Evolutionary conservation across 2,113 vertebrate genomes (phyloP).

Genomic region (Apodemus sylvaticus): DNA sequence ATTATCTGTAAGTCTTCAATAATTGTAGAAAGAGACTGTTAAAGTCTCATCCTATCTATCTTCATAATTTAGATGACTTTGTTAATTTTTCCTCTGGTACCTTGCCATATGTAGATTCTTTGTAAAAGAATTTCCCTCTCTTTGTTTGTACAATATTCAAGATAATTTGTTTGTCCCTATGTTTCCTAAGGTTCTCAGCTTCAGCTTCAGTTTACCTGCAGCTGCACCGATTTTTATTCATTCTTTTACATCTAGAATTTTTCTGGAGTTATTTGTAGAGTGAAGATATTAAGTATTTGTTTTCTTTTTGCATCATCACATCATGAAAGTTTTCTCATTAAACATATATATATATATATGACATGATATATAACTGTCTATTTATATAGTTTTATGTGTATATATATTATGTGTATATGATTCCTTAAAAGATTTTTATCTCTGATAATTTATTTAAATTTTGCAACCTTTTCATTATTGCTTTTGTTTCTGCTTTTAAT

Average conservation of each 20-base stretch:
- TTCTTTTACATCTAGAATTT: not conserved
- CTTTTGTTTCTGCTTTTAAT: not conserved
- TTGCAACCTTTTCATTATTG: not conserved
- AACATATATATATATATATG: not conserved
- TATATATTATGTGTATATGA: not conserved
- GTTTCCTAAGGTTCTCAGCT: no score
- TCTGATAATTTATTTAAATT: not conserved
- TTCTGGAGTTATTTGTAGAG: not conserved
- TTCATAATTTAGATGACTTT: not conserved
- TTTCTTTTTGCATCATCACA: not conserved
- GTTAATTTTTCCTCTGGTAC: rapidly evolving
- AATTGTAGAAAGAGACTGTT: not conserved
- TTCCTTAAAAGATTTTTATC: not conserved
- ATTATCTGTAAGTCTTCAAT: not conserved
- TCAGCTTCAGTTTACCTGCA: no score
- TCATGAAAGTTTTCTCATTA: not conserved
- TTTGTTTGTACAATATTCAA: no score
- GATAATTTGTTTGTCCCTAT: not conserved
- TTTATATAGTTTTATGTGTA: not conserved
- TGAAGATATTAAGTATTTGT: not conserved
- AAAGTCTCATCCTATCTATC: not conserved
- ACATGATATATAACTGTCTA: not conserved
- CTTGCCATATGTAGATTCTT: rapidly evolving
- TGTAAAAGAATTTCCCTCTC: not conserved
- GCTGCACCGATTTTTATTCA: not conserved